Conservation (phyloP, 2,113 vertebrate genomes). For the Sclerurus mexicanus region DNA sequence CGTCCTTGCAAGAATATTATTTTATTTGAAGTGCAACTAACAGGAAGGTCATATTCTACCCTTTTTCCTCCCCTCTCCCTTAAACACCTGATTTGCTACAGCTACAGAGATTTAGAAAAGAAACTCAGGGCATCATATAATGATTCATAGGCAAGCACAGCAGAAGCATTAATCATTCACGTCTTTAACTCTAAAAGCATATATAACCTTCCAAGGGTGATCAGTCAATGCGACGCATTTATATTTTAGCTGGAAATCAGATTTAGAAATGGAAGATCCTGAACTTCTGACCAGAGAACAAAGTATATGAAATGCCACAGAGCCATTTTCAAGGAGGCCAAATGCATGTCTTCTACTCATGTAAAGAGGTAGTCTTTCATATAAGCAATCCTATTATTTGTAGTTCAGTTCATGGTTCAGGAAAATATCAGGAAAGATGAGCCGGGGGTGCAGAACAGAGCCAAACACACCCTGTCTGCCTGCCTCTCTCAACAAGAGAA, state of each 20-base stretch:
- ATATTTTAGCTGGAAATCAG: conserved; percentile 9
- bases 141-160: neutral
- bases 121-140: neutral
- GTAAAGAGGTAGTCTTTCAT: neutral
- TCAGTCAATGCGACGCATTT: neutral
- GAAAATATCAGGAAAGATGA: neutral
- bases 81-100: conserved; percentile 1
- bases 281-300: neutral
- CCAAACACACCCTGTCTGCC: neutral
- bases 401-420: neutral
- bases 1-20: neutral
- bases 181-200: conserved; percentile 32
- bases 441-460: neutral
- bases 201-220: conserved; percentile 33
- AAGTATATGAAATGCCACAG: neutral
- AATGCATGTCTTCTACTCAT: neutral
- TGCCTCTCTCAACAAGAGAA: neutral
- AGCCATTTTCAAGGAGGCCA: neutral
- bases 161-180: conserved; percentile 40
- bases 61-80: neutral
- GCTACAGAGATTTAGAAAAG: neutral
- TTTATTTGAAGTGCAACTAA: neutral
- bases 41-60: neutral
- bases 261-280: neutral
- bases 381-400: neutral